A percentile compares a stretch with the other conserved stretches of the same genome.
Conservation (phyloP, 2,888 invertebrate species). For the Acronicta psi region DNA sequence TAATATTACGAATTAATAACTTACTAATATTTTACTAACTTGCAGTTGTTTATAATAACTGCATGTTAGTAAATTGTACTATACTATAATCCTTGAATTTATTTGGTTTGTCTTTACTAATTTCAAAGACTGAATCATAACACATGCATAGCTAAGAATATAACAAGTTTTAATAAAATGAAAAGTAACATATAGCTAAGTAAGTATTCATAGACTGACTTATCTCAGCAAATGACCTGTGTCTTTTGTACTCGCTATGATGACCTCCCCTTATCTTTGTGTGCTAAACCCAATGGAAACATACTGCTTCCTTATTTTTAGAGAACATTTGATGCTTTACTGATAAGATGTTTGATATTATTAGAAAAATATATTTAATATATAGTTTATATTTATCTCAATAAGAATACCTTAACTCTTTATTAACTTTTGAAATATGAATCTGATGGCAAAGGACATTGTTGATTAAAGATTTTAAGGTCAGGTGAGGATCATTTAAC, state of each 20-base stretch:
- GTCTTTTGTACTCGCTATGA: constrained; percentile 78
- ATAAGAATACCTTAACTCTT: too few relatives aligned
- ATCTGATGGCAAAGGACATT: too few relatives aligned
- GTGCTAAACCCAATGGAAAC: constrained; percentile 79
- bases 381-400: not conserved
- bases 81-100: too few relatives aligned
- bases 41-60: too few relatives aligned
- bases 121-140: not conserved
- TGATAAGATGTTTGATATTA: constrained; percentile 50
- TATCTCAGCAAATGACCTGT: constrained; percentile 84
- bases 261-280: constrained; percentile 85
- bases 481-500: too few relatives aligned
- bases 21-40: too few relatives aligned
- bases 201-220: constrained; percentile 76
- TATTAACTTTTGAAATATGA: too few relatives aligned
- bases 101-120: not conserved
- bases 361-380: constrained; percentile 4
- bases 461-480: too few relatives aligned
- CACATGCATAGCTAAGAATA: constrained; percentile 4
- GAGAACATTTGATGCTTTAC: constrained; percentile 50
- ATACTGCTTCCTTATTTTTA: constrained; percentile 79
- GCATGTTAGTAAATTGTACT: too few relatives aligned
- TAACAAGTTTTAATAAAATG: constrained; percentile 45
- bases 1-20: too few relatives aligned
- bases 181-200: constrained; percentile 63